phyloP scores from a whole-genome alignment of 2,888 invertebrate genomes.

The Caenorhabditis panamensis region DNA sequence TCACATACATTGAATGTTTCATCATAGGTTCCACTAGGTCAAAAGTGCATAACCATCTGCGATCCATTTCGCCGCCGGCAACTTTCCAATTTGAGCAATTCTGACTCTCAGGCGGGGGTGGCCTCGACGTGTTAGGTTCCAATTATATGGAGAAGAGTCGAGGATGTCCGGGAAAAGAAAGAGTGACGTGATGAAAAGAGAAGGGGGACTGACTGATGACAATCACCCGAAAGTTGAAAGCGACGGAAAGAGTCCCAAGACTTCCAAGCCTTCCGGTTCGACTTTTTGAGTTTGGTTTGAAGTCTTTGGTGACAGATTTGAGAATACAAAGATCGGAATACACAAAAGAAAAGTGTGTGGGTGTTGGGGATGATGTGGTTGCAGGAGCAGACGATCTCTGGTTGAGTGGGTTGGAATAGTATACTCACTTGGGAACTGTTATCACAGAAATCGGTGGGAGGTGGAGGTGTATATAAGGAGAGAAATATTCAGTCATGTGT shows the following conservation, averaged over 20 bases:
- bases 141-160: conserved; percentile 46
- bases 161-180: not conserved
- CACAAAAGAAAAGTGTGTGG: no score
- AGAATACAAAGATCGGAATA: conserved; percentile 24
- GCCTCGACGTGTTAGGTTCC: conserved; percentile 42
- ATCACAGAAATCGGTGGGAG: no score
- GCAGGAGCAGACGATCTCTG: no score
- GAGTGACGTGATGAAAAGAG: conserved; percentile 14
- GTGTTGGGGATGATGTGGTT: no score
- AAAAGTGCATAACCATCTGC: conserved; percentile 7
- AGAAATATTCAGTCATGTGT: no score
- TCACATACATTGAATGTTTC: no score
- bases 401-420: no score
- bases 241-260: conserved; percentile 24
- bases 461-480: no score
- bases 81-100: conserved; percentile 48
- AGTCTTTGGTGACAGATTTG: not conserved
- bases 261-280: conserved; percentile 26
- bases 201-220: conserved; percentile 35
- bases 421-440: no score
- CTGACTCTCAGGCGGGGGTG: conserved; percentile 39
- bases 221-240: conserved; percentile 31
- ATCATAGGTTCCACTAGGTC: no score
- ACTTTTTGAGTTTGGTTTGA: conserved; percentile 9
- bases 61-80: conserved; percentile 51